A percentile compares a stretch with the other conserved stretches of the same genome.
phyloP scores from a whole-genome alignment of 2,113 vertebrate species.

The Vulpes lagopus region DNA sequence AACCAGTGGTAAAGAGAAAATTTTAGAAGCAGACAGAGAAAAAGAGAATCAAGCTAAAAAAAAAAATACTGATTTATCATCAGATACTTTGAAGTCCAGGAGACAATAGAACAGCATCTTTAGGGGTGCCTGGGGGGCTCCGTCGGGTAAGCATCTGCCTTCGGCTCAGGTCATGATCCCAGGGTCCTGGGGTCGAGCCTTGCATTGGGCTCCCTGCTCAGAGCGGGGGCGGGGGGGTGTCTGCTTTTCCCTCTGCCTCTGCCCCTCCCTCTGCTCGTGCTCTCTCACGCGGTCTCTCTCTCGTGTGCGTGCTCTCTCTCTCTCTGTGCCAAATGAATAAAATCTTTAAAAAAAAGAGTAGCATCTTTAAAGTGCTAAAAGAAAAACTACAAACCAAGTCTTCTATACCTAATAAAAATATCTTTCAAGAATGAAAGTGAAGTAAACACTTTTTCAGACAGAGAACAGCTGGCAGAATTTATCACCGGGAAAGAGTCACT shows the following conservation, averaged over 20 bases:
- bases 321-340: no score
- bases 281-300: no score
- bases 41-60: not conserved
- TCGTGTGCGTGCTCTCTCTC: no score
- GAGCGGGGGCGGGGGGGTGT: no score
- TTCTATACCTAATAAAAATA: not conserved
- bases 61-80: not conserved
- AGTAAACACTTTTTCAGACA: not conserved
- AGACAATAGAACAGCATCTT: not conserved
- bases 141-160: no score
- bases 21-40: not conserved
- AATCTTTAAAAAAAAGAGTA: not conserved
- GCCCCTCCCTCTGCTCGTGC: no score
- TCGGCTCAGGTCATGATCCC: no score
- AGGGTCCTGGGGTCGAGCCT: no score
- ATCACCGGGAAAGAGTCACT: not conserved
- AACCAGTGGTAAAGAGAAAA: constrained; percentile 17
- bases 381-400: not conserved
- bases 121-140: not conserved
- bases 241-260: no score
- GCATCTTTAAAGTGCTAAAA: not conserved
- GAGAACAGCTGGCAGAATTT: not conserved
- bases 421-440: not conserved
- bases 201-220: no score
- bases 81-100: not conserved